These are phyloP conservation scores for Neoitamus cyanurus DNA, from an alignment of 2,888 invertebrate genomes.

Conservation along the genomic window DNA sequence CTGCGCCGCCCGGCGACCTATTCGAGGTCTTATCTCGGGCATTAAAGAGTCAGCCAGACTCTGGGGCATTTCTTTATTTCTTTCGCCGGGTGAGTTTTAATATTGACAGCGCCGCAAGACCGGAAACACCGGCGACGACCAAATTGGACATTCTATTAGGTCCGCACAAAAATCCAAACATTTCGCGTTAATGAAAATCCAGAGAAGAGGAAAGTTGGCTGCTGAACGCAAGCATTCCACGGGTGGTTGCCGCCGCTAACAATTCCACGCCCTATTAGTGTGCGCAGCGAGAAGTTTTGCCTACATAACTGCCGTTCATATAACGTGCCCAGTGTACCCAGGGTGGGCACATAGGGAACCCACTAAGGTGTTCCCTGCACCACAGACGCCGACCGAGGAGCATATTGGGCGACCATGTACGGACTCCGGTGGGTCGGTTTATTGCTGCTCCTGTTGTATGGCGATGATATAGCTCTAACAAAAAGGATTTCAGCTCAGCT, in stretches of 20 bases:
- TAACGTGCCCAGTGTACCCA: background rate
- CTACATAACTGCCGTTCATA: background rate
- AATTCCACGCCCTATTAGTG: background rate
- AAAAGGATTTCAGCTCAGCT: slow-evolving; percentile 45
- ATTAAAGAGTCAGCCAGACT: too few relatives aligned
- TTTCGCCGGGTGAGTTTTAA: background rate
- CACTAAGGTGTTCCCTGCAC: background rate
- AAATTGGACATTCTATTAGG: slow-evolving; percentile 5
- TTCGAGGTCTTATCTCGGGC: background rate
- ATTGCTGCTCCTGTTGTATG: slow-evolving; percentile 3
- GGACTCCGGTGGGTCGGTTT: background rate
- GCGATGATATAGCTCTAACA: slow-evolving; percentile 24
- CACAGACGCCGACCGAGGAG: background rate
- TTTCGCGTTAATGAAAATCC: background rate
- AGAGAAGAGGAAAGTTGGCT: background rate
- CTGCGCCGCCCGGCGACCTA: background rate
- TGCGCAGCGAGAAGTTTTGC: background rate
- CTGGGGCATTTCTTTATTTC: too few relatives aligned
- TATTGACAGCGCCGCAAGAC: background rate
- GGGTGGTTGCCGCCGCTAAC: background rate
- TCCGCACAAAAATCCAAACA: background rate
- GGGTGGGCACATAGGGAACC: background rate
- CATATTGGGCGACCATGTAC: slow-evolving; percentile 4
- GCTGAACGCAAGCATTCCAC: background rate
- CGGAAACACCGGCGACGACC: background rate